Percentiles rank a stretch among this genome's conserved stretches.
Conservation (phyloP, 2,797 vertebrate species). For the Corythornis leucogaster region DNA sequence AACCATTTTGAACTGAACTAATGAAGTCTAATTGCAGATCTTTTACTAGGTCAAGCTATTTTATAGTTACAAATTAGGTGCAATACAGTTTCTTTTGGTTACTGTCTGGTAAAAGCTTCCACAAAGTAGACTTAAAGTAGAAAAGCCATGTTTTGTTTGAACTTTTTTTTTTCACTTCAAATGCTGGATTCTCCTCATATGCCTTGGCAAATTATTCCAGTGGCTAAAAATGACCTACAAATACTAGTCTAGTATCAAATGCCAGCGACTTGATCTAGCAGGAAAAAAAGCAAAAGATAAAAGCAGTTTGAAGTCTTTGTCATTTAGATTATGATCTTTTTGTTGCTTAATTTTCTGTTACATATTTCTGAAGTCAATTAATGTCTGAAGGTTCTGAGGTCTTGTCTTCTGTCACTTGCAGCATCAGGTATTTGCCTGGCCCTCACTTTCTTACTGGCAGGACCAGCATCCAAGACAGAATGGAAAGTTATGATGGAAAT, state of each 20-base stretch:
- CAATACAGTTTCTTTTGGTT: neutral
- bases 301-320: constrained; percentile 13
- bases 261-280: neutral
- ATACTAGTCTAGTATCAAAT: neutral
- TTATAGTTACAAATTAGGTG: neutral
- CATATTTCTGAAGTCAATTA: neutral
- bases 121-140: neutral
- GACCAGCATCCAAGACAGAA: neutral
- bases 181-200: neutral
- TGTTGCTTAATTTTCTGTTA: constrained; percentile 20
- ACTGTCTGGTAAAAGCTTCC: neutral
- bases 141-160: neutral
- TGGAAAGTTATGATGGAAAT: neutral
- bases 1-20: neutral
- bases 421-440: neutral
- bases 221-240: neutral
- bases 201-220: neutral
- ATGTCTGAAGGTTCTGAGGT: fast-evolving
- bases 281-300: constrained; percentile 8
- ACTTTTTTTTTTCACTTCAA: neutral
- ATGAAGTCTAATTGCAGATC: neutral
- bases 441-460: neutral
- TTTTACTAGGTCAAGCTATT: neutral
- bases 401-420: neutral
- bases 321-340: constrained; percentile 9